phyloP scores from a whole-genome alignment of 2,113 vertebrate species.

The Prinia subflava region DNA sequence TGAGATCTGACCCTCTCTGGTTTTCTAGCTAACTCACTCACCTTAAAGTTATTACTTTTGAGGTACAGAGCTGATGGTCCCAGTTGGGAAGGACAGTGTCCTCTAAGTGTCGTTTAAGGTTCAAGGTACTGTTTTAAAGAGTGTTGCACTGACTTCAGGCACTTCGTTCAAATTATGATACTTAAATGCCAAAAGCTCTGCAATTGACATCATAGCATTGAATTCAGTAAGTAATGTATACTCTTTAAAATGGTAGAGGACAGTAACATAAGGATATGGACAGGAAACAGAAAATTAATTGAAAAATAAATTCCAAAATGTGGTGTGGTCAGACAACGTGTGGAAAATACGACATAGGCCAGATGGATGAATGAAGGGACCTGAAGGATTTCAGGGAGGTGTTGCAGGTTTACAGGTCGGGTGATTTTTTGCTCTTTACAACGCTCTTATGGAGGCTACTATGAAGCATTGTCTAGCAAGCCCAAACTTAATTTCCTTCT shows the following conservation, averaged over 20 bases:
- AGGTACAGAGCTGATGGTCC: background rate
- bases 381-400: background rate
- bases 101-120: conserved; percentile 3
- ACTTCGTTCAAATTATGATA: conserved; percentile 53
- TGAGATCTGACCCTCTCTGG: background rate
- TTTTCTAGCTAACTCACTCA: background rate
- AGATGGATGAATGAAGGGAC: background rate
- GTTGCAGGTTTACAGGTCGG: background rate
- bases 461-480: background rate
- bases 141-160: background rate
- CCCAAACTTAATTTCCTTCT: background rate
- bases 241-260: conserved; percentile 47
- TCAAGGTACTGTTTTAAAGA: conserved; percentile 25
- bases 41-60: conserved; percentile 2
- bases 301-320: background rate
- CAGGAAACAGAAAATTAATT: conserved; percentile 62
- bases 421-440: background rate
- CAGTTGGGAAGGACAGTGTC: background rate
- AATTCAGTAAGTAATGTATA: conserved; percentile 49
- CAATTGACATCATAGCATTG: conserved; percentile 45
- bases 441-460: background rate
- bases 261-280: conserved; percentile 33
- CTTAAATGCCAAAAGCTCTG: conserved; percentile 22
- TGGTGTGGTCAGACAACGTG: background rate
- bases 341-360: background rate